These are phyloP conservation scores for Anagrus nilaparvatae DNA, from an alignment of 1,140 invertebrate species.

Conservation along the genomic window DNA sequence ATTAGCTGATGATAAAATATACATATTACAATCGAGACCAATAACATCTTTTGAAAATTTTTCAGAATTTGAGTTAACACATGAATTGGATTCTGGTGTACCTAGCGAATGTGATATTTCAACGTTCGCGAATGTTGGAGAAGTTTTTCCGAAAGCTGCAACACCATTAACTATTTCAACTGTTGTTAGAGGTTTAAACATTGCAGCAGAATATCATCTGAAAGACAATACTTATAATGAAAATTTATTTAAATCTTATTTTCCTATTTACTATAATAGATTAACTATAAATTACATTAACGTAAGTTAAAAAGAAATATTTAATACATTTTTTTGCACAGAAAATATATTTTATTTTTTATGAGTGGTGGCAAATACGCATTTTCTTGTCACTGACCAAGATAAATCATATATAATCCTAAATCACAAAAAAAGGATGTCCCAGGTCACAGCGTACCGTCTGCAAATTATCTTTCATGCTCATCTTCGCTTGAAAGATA, in stretches of 20 bases:
- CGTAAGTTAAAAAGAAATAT: conserved; percentile 40
- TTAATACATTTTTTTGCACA: too few species aligned
- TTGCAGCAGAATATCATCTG: conserved; percentile 12
- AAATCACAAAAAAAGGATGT: too few species aligned
- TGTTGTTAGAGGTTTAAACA: conserved; percentile 30
- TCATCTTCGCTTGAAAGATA: too few species aligned
- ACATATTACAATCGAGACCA: conserved; percentile 60
- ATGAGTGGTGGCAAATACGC: too few species aligned
- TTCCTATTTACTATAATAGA: conserved; percentile 13
- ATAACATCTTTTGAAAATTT: conserved; percentile 59
- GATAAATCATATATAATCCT: too few species aligned
- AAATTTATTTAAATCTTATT: conserved; percentile 4
- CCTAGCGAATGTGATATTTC: conserved; percentile 40
- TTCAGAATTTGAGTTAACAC: conserved; percentile 61
- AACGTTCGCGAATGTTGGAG: conserved; percentile 51
- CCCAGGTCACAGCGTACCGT: too few species aligned
- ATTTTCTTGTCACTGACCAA: too few species aligned
- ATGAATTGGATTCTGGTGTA: conserved; percentile 51
- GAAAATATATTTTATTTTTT: too few species aligned
- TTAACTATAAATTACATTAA: conserved; percentile 39
- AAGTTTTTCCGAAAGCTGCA: conserved; percentile 48
- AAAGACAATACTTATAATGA: neutral
- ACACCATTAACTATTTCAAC: conserved; percentile 39
- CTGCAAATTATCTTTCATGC: too few species aligned
- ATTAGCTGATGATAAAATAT: conserved; percentile 45